phyloP scores from a whole-genome alignment of 2,113 vertebrate genomes.

The Hyla sarda region DNA sequence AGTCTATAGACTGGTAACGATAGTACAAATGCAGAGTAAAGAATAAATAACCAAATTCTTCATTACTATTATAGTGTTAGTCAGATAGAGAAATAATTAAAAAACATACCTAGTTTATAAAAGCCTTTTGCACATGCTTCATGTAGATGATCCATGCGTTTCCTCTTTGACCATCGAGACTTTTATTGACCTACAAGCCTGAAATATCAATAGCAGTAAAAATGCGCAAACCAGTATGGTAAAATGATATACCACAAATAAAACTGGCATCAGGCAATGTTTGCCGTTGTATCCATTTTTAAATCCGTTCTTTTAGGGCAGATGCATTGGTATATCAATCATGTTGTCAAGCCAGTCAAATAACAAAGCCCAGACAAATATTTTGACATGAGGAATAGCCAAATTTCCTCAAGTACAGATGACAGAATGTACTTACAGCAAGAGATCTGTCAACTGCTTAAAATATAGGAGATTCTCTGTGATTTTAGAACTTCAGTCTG shows the following conservation, averaged over 20 bases:
- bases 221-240: background rate
- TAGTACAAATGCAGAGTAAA: background rate
- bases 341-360: conserved; percentile 47
- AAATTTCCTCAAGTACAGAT: conserved; percentile 46
- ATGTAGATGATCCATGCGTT: background rate
- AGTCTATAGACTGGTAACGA: background rate
- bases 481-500: conserved; percentile 40
- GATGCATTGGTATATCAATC: conserved; percentile 35
- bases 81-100: background rate
- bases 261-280: background rate
- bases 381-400: conserved; percentile 42
- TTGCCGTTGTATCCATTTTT: conserved; percentile 3
- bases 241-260: background rate
- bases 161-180: background rate
- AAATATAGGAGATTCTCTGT: conserved; percentile 39
- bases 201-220: background rate
- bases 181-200: background rate
- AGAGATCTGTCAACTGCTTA: conserved; percentile 47
- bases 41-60: background rate
- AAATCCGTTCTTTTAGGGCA: conserved; percentile 29
- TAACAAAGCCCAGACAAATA: conserved; percentile 36
- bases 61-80: background rate
- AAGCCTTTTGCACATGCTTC: no score
- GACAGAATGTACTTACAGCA: conserved; percentile 48
- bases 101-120: background rate